Evolutionary conservation across 2,888 invertebrate genomes (phyloP), one percentile per base, ranked within the genome.

Genomic region (Cabera pusaria): DNA sequence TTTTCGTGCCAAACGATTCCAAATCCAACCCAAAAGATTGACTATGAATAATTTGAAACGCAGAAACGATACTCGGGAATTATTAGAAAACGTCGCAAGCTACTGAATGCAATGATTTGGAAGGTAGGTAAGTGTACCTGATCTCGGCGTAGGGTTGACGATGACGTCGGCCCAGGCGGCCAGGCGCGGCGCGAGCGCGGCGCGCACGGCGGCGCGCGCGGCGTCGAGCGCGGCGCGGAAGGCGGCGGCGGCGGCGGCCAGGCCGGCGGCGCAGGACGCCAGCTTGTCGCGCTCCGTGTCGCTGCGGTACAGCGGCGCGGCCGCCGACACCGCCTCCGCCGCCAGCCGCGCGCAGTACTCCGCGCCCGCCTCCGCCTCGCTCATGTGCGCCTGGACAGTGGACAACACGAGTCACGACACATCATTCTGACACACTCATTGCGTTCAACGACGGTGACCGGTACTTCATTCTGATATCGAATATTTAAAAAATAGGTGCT

Each of bases 321-420:
- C 94, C 68, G 93, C 95, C 35, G 90, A 91, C 57, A 93, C 91
- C 53, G 98, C 92, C 45, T 93, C 94, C 44, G 90, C 91, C 63
- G 96, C 95, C 17, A 99, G 86, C 0, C 96, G 95, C 71, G 95
- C 95, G 24, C 98, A 93, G 80, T 97, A 97, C 69, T 98, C 97
- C 46, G 94, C 94, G 56, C 98, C 96, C 24, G 94, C 92, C 69
- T 98, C 98, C 5, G 97, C 94, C 78, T 98, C 98, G 78, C 97
- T 98, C 52, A 98, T 78, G 60, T 96, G 94, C 10, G 94, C 93
- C 94, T 96, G 74, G 14, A 14, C 5, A 6, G 1, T 12, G n/a
- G 0, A 9, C 0, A 9, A 12, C 16, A 5, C 23, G n/a, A 11
- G 2, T 5, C 1, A n/a, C n/a, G n/a, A n/a, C n/a, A n/a, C n/a